phyloP scores from a whole-genome alignment of 2,797 vertebrate species.

The Pipistrellus nathusii region DNA sequence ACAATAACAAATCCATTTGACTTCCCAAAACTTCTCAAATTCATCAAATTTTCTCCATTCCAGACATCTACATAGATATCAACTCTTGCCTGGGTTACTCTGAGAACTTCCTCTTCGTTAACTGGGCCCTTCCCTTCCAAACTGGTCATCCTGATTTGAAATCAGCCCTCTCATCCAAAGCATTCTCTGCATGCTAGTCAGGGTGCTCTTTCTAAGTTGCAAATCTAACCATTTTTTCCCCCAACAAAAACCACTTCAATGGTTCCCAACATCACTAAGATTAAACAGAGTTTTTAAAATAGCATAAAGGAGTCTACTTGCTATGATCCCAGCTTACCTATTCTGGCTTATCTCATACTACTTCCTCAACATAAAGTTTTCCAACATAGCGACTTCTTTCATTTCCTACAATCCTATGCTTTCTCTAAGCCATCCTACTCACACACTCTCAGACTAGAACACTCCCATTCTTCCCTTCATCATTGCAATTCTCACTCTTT shows the following conservation, averaged over 20 bases:
- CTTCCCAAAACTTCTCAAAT: conserved; percentile 52
- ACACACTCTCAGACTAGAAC: background rate
- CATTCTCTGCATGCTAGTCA: background rate
- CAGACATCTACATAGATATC: background rate
- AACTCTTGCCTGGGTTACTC: conserved; percentile 31
- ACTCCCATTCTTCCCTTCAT: background rate
- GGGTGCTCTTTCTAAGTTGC: background rate
- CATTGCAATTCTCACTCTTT: background rate
- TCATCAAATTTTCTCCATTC: background rate
- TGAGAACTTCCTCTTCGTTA: background rate
- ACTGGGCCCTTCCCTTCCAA: background rate
- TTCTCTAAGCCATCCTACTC: background rate
- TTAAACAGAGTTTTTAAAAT: background rate
- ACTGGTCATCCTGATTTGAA: background rate
- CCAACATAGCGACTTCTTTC: background rate
- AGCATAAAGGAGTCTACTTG: background rate
- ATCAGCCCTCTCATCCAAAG: background rate
- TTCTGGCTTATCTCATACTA: background rate
- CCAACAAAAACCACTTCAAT: background rate
- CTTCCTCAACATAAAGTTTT: background rate
- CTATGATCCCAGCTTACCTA: background rate
- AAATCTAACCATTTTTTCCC: background rate
- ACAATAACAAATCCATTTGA: conserved; percentile 34
- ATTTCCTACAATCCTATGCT: background rate
- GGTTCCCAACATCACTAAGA: background rate